Percentiles rank a stretch among this genome's conserved stretches.
Conservation (phyloP, 2,888 invertebrate species). For the Pterobdella sp. region DNA sequence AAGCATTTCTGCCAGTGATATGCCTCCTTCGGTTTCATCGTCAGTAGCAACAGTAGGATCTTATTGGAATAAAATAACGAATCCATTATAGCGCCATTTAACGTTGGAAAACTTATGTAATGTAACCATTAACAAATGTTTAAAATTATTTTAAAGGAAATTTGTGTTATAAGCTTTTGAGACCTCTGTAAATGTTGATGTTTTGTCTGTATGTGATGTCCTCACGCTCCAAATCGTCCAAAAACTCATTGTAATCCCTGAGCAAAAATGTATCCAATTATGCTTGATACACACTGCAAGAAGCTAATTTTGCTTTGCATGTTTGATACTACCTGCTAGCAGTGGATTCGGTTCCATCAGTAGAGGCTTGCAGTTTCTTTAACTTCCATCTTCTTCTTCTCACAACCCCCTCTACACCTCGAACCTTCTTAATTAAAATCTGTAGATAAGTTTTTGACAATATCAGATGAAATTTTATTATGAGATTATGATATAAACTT, state of each 20-base stretch:
- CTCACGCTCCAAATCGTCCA: conserved; percentile 89
- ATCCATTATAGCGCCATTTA: background rate
- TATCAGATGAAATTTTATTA: too few species aligned
- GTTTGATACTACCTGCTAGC: conserved; percentile 44
- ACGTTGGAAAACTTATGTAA: too few species aligned
- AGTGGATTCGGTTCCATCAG: conserved; percentile 48
- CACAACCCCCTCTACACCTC: conserved; percentile 63
- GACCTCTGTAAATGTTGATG: conserved; percentile 76
- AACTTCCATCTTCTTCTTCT: conserved; percentile 79
- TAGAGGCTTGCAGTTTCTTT: conserved; percentile 63
- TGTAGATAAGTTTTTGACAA: conserved; percentile 35
- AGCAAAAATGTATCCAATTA: background rate
- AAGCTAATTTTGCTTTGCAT: background rate
- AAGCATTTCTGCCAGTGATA: conserved; percentile 50
- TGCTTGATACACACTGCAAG: background rate
- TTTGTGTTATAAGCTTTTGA: too few species aligned
- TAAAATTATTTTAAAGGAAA: background rate
- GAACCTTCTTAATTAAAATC: conserved; percentile 83
- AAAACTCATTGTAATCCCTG: conserved; percentile 86
- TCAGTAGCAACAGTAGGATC: conserved; percentile 38
- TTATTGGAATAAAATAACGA: background rate
- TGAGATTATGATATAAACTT: too few species aligned
- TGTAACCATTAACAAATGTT: background rate
- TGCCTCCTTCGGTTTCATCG: conserved; percentile 44
- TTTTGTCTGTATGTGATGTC: conserved; percentile 79